phyloP scores from a whole-genome alignment of 2,113 vertebrate species.

The Chitala chitala region DNA sequence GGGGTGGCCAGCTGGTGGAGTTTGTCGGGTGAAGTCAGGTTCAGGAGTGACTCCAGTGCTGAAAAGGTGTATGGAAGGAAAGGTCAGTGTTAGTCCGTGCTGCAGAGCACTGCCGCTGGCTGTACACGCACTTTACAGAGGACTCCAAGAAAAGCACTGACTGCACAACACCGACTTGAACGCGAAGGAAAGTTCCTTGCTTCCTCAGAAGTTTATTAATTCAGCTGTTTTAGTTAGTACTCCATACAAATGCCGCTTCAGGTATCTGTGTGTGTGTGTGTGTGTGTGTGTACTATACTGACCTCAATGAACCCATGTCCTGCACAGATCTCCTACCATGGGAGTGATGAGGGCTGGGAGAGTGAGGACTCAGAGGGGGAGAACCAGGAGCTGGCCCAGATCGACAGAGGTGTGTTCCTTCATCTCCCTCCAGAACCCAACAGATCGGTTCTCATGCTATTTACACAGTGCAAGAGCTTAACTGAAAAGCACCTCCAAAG shows the following conservation, averaged over 20 bases:
- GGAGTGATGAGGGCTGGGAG: conserved; percentile 76
- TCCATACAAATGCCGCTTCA: neutral
- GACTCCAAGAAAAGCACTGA: no score
- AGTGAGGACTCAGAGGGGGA: conserved; percentile 87
- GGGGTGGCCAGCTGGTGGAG: neutral
- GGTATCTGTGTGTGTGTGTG: neutral
- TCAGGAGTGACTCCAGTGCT: no score
- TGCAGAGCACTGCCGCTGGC: no score
- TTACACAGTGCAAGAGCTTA: no score
- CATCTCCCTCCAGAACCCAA: neutral
- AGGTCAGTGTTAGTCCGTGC: neutral
- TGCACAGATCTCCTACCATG: conserved; percentile 79
- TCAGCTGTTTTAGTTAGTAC: no score
- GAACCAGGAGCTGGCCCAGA: conserved; percentile 88
- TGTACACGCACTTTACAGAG: no score
- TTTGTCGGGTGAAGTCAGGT: neutral
- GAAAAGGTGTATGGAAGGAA: neutral
- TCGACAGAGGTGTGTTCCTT: conserved; percentile 74
- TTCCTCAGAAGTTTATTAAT: no score
- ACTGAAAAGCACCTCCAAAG: no score
- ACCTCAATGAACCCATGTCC: conserved; percentile 23
- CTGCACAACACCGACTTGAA: no score
- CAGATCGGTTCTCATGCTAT: neutral
- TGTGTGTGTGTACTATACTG: conserved; percentile 14
- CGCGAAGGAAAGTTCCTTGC: no score